Percentiles rank a stretch among this genome's conserved stretches.
phyloP scores from a whole-genome alignment of 2,113 vertebrate species.

The Plecturocebus donacophilus region DNA sequence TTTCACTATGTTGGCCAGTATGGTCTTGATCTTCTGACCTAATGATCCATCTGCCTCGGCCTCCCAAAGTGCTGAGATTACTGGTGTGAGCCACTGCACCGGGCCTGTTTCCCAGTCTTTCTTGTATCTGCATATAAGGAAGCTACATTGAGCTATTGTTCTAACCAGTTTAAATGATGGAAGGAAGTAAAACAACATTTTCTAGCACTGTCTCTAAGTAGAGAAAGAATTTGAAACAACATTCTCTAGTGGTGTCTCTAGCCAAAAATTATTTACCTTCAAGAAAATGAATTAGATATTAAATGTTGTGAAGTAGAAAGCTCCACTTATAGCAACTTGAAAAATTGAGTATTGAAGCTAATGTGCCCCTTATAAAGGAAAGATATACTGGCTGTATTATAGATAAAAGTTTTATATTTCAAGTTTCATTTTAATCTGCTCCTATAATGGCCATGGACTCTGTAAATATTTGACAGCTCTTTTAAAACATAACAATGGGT shows the following conservation, averaged over 20 bases:
- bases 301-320: background rate
- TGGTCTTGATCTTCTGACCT: too few species aligned
- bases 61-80: too few species aligned
- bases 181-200: background rate
- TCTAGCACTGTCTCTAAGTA: background rate
- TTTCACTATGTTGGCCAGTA: too few species aligned
- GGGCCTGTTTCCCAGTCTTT: too few species aligned
- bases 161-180: background rate
- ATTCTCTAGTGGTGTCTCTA: background rate
- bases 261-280: background rate
- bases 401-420: background rate
- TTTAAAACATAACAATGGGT: background rate
- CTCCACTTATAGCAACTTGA: background rate
- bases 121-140: background rate
- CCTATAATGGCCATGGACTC: background rate
- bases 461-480: background rate
- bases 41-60: too few species aligned
- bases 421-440: background rate
- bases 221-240: background rate
- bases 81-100: too few species aligned
- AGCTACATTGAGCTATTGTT: background rate
- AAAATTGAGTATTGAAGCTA: constrained; percentile 16
- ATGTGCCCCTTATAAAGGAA: constrained; percentile 8
- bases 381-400: background rate
- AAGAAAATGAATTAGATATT: constrained; percentile 7